Evolutionary conservation across 2,888 invertebrate species (phyloP).

Genomic region (Proisotoma minuta): DNA sequence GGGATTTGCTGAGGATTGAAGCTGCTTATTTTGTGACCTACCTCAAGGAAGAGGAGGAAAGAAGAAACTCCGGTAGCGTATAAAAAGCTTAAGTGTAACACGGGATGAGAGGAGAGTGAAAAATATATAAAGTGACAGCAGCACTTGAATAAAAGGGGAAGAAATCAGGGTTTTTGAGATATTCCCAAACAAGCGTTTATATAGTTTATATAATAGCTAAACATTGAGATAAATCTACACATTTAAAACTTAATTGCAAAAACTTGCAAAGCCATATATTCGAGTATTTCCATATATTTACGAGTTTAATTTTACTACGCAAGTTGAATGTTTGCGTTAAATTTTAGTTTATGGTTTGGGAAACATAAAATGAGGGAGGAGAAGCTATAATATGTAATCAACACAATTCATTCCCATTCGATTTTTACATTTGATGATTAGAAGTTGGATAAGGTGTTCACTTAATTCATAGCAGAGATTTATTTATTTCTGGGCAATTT

Average conservation of each 20-base stretch:
- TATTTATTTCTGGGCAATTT: neutral
- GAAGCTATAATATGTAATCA: neutral
- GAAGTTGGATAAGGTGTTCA: neutral
- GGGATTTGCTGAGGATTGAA: neutral
- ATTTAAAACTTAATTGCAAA: too few species aligned
- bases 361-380: neutral
- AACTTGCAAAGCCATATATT: too few species aligned
- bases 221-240: too few species aligned
- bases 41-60: neutral
- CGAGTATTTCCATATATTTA: too few species aligned
- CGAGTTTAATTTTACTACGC: too few species aligned
- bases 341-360: neutral
- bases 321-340: neutral
- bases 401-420: neutral
- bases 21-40: neutral
- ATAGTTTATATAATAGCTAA: too few species aligned
- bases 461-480: neutral
- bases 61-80: neutral
- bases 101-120: neutral
- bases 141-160: neutral
- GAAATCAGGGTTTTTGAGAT: too few species aligned
- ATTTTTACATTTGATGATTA: neutral
- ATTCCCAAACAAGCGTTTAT: too few species aligned
- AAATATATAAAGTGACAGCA: neutral
- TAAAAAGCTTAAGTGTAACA: neutral